Conservation (phyloP, 1,140 invertebrate species). For the Pachypeltis micranthus region DNA sequence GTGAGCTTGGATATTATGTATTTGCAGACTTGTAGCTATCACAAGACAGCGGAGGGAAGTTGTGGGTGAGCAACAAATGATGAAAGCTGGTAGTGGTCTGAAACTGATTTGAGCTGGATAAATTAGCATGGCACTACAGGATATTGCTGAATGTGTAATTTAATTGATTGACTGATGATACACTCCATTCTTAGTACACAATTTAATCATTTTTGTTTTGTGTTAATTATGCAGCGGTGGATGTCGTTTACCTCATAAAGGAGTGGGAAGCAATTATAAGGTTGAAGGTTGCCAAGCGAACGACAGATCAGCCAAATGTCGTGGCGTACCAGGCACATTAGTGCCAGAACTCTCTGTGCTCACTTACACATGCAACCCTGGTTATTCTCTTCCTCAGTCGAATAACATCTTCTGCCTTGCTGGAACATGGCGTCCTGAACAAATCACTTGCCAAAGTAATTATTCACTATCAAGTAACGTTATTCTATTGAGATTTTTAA, state of each 20-base stretch:
- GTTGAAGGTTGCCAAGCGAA: neutral
- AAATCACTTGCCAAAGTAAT: conserved; percentile 15
- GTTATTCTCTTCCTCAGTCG: neutral
- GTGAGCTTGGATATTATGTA: too few species aligned
- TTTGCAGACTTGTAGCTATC: too few species aligned
- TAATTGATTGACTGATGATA: too few species aligned
- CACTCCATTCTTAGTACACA: too few species aligned
- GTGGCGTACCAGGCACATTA: neutral
- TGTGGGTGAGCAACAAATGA: too few species aligned
- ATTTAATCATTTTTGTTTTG: neutral
- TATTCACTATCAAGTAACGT: neutral
- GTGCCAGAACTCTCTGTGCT: conserved; percentile 3
- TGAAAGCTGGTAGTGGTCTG: too few species aligned
- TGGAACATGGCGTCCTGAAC: conserved; percentile 14
- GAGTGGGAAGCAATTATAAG: conserved; percentile 4
- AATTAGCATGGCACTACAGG: too few species aligned
- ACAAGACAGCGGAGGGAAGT: too few species aligned
- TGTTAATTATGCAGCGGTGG: conserved; percentile 5
- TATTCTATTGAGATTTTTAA: neutral
- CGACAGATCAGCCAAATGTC: neutral
- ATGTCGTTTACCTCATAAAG: conserved; percentile 9
- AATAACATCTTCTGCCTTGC: neutral
- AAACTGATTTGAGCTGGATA: too few species aligned
- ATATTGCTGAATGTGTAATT: too few species aligned
- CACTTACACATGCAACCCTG: neutral